Evolutionary conservation across 2,888 invertebrate genomes (phyloP).

Genomic region (Pandemis heparana): DNA sequence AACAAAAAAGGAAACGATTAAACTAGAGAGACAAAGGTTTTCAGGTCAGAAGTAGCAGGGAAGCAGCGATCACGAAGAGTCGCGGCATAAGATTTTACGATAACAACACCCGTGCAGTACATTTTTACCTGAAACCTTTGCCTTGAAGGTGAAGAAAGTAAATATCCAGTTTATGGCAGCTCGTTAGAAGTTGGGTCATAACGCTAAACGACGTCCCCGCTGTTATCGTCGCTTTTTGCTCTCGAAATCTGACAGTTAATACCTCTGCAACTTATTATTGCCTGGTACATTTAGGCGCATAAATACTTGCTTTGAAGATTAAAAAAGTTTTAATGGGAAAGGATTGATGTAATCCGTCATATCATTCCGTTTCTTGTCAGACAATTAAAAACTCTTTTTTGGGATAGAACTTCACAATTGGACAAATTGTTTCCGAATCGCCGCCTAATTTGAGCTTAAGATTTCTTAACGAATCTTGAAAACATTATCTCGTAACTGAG

Average conservation of each 20-base stretch:
- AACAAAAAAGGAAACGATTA: constrained; percentile 39
- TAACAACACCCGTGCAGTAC: constrained; percentile 47
- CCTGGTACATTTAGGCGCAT: constrained; percentile 56
- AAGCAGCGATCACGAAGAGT: constrained; percentile 53
- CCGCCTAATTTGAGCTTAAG: background rate
- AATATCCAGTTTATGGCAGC: constrained; percentile 79
- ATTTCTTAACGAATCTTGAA: background rate
- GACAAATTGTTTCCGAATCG: constrained; percentile 18
- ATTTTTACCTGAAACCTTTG: constrained; percentile 60
- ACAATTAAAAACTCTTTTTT: background rate
- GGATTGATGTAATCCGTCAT: constrained; percentile 31
- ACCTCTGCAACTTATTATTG: constrained; percentile 72
- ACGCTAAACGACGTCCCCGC: constrained; percentile 70
- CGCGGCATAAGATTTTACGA: constrained; percentile 72
- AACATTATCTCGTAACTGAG: background rate
- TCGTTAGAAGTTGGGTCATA: constrained; percentile 81
- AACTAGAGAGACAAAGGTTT: constrained; percentile 41
- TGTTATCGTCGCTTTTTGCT: constrained; percentile 71
- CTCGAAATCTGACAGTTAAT: constrained; percentile 71
- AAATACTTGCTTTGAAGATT: constrained; percentile 32
- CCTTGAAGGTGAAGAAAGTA: constrained; percentile 68
- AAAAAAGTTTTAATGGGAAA: constrained; percentile 40
- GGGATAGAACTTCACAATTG: background rate
- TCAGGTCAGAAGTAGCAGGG: constrained; percentile 17
- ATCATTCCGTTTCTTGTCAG: background rate